Evolutionary conservation across 2,113 vertebrate species (phyloP), one percentile per base, ranked within the genome.

Genomic region (Grallaria varia): DNA sequence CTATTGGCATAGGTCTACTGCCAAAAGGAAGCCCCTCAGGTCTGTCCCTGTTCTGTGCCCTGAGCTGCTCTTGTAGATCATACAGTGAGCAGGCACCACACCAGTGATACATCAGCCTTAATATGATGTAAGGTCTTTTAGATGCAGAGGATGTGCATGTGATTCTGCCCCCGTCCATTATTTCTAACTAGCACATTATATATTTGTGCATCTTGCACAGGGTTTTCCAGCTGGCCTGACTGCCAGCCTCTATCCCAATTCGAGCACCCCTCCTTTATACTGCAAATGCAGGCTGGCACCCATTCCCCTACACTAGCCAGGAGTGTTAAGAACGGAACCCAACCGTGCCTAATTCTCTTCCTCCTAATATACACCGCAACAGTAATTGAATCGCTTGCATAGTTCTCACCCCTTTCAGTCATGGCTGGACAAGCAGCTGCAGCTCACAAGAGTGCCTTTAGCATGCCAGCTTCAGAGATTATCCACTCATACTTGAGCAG

Each of bases 21-120:
- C 39, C 47, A 63, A 78, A 52, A 44, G 6, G 2, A 58, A 84
- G 9, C 5, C 15, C 3, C 39, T 28, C 0, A 0, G 3, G 3
- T 50, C 60, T 75, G 8, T n/a, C 15, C 39, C 40, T 0, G 1
- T 8, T 47, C 73, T 62, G 4, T 59, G 18, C 20, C 42, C 9
- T 22, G 27, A 47, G 23, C 21, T n/a, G 5, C 27, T 8, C 23
- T 37, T 59, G 18, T 16, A 78, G 39, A 42, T 11, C 35, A 13
- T 5, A 14, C 2, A 19, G 19, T 7, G 15, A 66, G 31, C 27
- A 62, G n/a, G 27, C 37, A 45, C 10, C 27, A n/a, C 5, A 42
- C 4, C 23, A 44, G 23, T 3, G 10, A 44, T 9, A 28, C 40
- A 72, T 18, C 74, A 90, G 12, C 14, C 60, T 33, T 40, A 30